phyloP scores from a whole-genome alignment of 1,140 invertebrate species.

The Nylanderia fulva region DNA sequence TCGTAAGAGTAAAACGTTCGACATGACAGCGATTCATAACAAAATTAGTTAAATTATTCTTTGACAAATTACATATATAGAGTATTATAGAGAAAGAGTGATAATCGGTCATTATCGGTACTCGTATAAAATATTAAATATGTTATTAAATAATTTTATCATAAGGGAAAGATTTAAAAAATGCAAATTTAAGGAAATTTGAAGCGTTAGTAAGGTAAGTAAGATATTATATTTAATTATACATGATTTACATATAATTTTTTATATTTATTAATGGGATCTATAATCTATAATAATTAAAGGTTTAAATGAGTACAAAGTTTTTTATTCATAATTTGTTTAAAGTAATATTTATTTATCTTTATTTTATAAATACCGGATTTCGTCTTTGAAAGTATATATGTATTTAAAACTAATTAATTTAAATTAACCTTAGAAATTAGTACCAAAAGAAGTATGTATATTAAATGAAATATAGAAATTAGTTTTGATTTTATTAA shows the following conservation, averaged over 20 bases:
- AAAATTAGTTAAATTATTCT: background rate
- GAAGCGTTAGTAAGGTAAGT: constrained; percentile 52
- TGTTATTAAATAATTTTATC: constrained; percentile 5
- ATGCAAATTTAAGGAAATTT: constrained; percentile 2
- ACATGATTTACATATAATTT: too few species aligned
- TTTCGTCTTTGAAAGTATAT: background rate
- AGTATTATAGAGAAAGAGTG: too few species aligned
- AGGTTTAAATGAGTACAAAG: background rate
- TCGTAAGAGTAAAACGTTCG: background rate
- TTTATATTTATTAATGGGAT: too few species aligned
- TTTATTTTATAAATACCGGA: too few species aligned
- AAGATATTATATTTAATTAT: constrained; percentile 23
- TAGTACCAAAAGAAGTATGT: too few species aligned
- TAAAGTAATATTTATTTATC: background rate
- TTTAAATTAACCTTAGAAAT: constrained; percentile 13
- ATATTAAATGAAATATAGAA: background rate
- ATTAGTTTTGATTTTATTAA: background rate
- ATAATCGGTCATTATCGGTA: background rate
- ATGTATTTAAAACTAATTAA: background rate
- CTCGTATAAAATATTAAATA: background rate
- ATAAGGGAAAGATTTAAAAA: background rate
- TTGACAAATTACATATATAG: background rate
- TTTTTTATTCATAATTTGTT: background rate
- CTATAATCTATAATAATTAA: background rate
- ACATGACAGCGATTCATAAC: background rate